Conservation (phyloP, 2,888 invertebrate genomes). For the Sylvicola cinctus region DNA sequence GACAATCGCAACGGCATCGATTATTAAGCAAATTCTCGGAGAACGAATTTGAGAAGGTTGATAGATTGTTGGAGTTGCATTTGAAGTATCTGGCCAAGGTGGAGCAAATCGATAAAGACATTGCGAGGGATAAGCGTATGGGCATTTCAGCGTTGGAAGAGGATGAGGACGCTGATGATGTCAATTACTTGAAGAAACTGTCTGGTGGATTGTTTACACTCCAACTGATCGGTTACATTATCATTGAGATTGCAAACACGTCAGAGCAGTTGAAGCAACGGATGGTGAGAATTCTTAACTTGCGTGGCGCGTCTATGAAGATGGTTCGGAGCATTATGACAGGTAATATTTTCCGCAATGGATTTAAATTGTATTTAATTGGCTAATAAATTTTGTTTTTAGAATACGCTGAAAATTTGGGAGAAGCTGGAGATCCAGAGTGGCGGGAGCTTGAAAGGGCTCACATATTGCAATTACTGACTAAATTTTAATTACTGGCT, state of each 20-base stretch:
- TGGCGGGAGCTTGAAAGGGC: slow-evolving; percentile 79
- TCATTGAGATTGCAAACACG: slow-evolving; percentile 53
- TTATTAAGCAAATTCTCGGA: slow-evolving; percentile 90
- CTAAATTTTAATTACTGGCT: slow-evolving; percentile 89
- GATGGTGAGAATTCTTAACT: slow-evolving; percentile 69
- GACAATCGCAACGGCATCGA: slow-evolving; percentile 74
- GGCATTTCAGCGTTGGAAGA: slow-evolving; percentile 17
- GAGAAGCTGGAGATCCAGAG: slow-evolving; percentile 67
- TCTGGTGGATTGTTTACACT: slow-evolving; percentile 92
- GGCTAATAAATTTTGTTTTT: slow-evolving; percentile 12
- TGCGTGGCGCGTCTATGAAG: slow-evolving; percentile 78
- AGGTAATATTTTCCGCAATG: slow-evolving; percentile 30
- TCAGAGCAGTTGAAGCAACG: slow-evolving; percentile 57
- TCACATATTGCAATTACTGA: slow-evolving; percentile 77
- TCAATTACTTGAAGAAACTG: slow-evolving; percentile 68
- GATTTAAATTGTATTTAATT: background rate
- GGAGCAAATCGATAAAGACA: slow-evolving; percentile 56
- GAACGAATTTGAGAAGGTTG: slow-evolving; percentile 96
- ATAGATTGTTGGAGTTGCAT: slow-evolving; percentile 85
- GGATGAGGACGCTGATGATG: slow-evolving; percentile 63
- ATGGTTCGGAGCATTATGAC: slow-evolving; percentile 86
- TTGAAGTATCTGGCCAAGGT: slow-evolving; percentile 93
- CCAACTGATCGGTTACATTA: slow-evolving; percentile 81
- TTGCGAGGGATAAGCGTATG: slow-evolving; percentile 30
- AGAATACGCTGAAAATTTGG: slow-evolving; percentile 92